Percentiles rank a stretch among this genome's conserved stretches.
Conservation (phyloP, 2,797 vertebrate species). For the Ceryle rudis region DNA sequence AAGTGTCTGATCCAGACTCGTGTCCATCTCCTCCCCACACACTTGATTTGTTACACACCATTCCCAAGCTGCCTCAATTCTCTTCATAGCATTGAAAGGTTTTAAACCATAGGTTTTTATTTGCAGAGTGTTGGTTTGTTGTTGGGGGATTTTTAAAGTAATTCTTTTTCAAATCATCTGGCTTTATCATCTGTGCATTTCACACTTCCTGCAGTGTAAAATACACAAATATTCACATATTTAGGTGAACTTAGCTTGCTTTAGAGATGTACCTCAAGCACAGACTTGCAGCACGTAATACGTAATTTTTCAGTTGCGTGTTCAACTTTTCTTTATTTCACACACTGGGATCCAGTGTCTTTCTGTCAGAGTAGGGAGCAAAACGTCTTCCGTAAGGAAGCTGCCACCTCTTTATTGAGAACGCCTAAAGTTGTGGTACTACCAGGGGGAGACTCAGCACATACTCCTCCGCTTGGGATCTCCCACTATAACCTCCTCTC, state of each 20-base stretch:
- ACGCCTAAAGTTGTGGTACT: not conserved
- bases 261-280: not conserved
- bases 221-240: not conserved
- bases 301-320: not conserved
- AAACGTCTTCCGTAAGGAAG: not conserved
- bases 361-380: not conserved
- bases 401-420: not conserved
- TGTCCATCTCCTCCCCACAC: rapidly evolving
- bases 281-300: not conserved
- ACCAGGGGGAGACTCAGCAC: not conserved
- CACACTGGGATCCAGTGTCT: not conserved
- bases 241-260: not conserved
- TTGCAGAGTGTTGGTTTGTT: not conserved
- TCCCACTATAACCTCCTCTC: not conserved
- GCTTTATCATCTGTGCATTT: not conserved
- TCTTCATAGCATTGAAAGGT: not conserved
- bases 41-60: not conserved
- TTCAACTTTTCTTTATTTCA: not conserved
- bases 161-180: not conserved
- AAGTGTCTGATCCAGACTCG: not conserved
- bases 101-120: not conserved
- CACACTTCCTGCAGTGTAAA: not conserved
- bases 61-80: not conserved
- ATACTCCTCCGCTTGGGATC: not conserved
- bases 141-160: not conserved